Base-by-base conservation (phyloP, 2,888 invertebrate species). In the Stictocephala bisonia region DNA sequence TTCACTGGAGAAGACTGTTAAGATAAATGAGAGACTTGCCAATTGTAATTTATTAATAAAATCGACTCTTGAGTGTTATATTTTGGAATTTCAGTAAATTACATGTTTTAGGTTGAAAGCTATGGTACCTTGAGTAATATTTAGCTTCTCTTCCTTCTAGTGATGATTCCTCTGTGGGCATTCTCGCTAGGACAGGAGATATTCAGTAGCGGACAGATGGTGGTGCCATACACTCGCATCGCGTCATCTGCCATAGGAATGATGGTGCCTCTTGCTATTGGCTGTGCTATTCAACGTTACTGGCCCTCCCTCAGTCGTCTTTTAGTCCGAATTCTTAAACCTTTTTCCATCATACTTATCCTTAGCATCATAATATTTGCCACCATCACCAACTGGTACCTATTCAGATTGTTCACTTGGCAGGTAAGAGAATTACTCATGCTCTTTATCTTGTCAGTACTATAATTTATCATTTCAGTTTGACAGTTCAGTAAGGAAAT, bases 351-450 rank as follows among this genome's bases (percentile, higher is more conserved):
- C 0, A 83, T 91, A 22, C 86, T 96, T 68, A 90, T 97, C 75
- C 80, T 95, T 11, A 93, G 95, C 81, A 95, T 96, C 77, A 88
- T 96, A 3, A 83, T 93, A 3, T 95, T 97, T 84, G 97, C 96
- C 0, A 91, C 95, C 51, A 88, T 92, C 72, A 93, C 95, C n/a
- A 97, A 97, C 84, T 83, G 93, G 66, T 97, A 95, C 84, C 89
- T 97, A 71, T 96, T 97, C 82, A 85, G 93, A 82, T 85, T 97
- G 78, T 95, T 97, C 83, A 92, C 92, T 1, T 95, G 94, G 94
- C 86, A 90, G 89, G 95, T 95, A 81, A 87, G 48, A 64, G n/a
- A 50, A 18, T 18, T 41, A 72, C n/a, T n/a, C n/a, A n/a, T n/a
- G n/a, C n/a, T n/a, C n/a, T n/a, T n/a, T n/a, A n/a, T n/a, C n/a